These are phyloP conservation scores for Saccopteryx leptura DNA, from an alignment of 2,113 vertebrate genomes.

Conservation along the genomic window DNA sequence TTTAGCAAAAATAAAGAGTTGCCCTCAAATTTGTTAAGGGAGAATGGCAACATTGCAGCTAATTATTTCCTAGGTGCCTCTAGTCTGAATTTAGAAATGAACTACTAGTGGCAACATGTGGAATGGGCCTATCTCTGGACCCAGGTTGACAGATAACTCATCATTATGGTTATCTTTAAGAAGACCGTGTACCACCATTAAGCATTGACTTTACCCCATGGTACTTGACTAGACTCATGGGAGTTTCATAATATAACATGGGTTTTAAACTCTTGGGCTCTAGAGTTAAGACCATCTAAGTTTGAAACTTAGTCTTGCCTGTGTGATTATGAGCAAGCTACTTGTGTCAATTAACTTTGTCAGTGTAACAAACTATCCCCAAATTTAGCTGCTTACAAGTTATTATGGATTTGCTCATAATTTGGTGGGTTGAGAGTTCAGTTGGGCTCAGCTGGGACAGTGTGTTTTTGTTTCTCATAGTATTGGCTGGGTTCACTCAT, in stretches of 20 bases:
- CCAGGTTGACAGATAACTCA: constrained; percentile 73
- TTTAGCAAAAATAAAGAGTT: constrained; percentile 87
- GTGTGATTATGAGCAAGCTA: background rate
- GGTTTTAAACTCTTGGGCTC: background rate
- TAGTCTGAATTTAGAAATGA: constrained; percentile 88
- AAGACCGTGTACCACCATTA: background rate
- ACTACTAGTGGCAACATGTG: constrained; percentile 81
- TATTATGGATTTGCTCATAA: background rate
- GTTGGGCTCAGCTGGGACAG: background rate
- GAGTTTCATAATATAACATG: background rate
- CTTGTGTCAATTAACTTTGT: background rate
- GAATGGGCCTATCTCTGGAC: constrained; percentile 80
- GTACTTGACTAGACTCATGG: background rate
- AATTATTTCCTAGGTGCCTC: constrained; percentile 90
- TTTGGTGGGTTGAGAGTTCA: background rate
- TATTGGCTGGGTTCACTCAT: background rate
- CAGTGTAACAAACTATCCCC: background rate
- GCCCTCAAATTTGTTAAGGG: constrained; percentile 87
- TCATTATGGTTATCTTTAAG: constrained; percentile 34
- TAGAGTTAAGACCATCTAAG: background rate
- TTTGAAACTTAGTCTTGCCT: constrained; percentile 7
- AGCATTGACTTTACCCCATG: background rate
- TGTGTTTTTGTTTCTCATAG: background rate
- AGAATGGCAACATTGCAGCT: constrained; percentile 87
- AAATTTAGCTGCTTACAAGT: background rate